A percentile compares a stretch with the other conserved stretches of the same genome.
Conservation (phyloP, 2,113 vertebrate species). For the Okapia johnstoni region DNA sequence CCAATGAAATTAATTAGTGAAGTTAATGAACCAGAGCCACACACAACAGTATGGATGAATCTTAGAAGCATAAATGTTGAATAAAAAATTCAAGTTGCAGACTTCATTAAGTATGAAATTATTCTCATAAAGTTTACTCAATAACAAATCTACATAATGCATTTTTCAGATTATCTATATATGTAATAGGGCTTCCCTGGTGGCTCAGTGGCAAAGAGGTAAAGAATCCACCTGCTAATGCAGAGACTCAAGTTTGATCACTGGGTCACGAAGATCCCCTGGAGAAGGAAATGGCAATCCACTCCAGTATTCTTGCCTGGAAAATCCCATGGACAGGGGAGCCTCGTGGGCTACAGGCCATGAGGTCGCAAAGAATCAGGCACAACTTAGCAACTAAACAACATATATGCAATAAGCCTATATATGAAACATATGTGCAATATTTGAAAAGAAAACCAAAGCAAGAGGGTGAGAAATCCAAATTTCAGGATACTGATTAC, state of each 20-base stretch:
- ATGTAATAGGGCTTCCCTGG: neutral
- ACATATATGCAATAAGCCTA: neutral
- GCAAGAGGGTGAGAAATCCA: neutral
- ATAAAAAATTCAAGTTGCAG: neutral
- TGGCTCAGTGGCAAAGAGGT: neutral
- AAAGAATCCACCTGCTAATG: neutral
- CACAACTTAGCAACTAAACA: neutral
- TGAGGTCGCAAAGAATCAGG: neutral
- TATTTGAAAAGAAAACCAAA: neutral
- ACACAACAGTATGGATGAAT: neutral
- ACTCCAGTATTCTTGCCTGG: neutral
- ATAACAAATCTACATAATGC: neutral
- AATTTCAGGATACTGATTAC: neutral
- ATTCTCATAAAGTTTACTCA: neutral
- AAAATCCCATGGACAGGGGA: neutral
- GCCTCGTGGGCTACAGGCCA: rapidly evolving
- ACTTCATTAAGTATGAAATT: neutral
- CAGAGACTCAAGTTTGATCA: neutral
- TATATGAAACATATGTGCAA: neutral
- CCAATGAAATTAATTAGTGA: neutral
- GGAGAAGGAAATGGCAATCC: neutral
- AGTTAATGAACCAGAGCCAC: neutral
- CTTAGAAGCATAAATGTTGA: conserved; percentile 2
- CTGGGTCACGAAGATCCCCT: neutral
- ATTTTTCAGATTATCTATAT: neutral